Conservation (phyloP, 2,797 vertebrate genomes). For the Harpagifer antarcticus region DNA sequence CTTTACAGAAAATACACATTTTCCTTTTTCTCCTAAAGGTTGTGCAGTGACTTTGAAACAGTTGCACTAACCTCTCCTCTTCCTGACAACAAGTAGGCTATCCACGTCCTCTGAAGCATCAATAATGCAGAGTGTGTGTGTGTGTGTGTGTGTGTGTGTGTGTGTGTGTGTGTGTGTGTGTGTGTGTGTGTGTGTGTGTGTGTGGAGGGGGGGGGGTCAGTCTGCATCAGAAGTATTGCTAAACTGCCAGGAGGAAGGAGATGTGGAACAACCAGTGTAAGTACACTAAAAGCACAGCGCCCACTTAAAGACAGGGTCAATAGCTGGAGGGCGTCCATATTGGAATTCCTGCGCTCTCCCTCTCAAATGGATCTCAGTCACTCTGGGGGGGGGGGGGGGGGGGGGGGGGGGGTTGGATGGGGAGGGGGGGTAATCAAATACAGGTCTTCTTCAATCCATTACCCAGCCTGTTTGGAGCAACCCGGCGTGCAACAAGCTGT, state of each 20-base stretch:
- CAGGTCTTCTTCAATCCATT: conserved; percentile 78
- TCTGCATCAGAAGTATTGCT: conserved; percentile 83
- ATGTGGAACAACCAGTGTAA: conserved; percentile 76
- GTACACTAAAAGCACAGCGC: conserved; percentile 83
- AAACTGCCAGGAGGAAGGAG: conserved; percentile 83
- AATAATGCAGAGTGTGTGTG: conserved; percentile 76
- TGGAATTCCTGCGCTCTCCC: conserved; percentile 76
- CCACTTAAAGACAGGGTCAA: conserved; percentile 83
- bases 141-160: too few relatives aligned
- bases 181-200: too few relatives aligned
- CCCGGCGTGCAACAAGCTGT: conserved; percentile 68
- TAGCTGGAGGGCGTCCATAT: conserved; percentile 86
- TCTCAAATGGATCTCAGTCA: conserved; percentile 85
- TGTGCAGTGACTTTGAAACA: background rate
- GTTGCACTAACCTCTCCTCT: background rate
- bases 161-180: conserved; percentile 30
- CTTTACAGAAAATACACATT: too few relatives aligned
- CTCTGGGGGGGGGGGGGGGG: conserved; percentile 64
- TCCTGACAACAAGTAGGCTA: conserved; percentile 73
- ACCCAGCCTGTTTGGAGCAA: conserved; percentile 70
- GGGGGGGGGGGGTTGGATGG: too few relatives aligned
- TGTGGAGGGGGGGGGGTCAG: conserved; percentile 50
- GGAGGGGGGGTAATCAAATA: conserved; percentile 79
- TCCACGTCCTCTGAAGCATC: conserved; percentile 79
- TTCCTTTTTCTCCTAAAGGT: too few relatives aligned